Evolutionary conservation across 2,113 vertebrate species (phyloP), one percentile per base, ranked within the genome.

Genomic region (Triplophysa siluroides): DNA sequence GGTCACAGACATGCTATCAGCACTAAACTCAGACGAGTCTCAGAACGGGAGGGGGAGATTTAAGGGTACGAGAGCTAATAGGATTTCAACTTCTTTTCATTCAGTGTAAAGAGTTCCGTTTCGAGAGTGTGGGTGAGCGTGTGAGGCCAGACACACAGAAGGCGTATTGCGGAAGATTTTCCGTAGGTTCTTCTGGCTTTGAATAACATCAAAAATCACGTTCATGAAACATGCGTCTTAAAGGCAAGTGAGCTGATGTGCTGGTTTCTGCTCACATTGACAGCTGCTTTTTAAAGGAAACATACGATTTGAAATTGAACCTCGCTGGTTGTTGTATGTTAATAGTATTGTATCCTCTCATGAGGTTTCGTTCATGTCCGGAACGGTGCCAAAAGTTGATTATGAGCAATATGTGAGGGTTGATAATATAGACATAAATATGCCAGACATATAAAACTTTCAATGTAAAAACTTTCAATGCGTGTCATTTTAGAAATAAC

Each of bases 1-100:
- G 47, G 74, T 78, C 66, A 82, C 64, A 70, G 45, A 77, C 47
- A 21, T n/a, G 38, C 24, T 23, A 43, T 80, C 26, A 73, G 71
- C 69, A 5, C 47, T 56, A 21, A 38, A 64, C 33, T 58, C 62
- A 80, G 78, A 75, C 33, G 9, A 5, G 24, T 50, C 38, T 62
- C 3, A 1, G 54, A 11, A 24, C 12, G 62, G n/a, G 54, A 58
- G 8, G 54, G 4, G 54, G 54, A 56, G 54, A 56, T 43, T 21
- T 3, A 41, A 68, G 21, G 47, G 19, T 16, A 3, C 8, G 11
- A 56, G 41, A 2, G 16, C 60, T 62, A 29, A 64, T 79, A 63
- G 72, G 72, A 71, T 72, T 79, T 80, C 62, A 33, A n/a, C 45
- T 2, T 52, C 63, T 7, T 65, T 73, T 43, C 69, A 38, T 66